These are phyloP conservation scores for Cataglyphis cursor DNA, from an alignment of 2,888 invertebrate species.

Conservation along the genomic window DNA sequence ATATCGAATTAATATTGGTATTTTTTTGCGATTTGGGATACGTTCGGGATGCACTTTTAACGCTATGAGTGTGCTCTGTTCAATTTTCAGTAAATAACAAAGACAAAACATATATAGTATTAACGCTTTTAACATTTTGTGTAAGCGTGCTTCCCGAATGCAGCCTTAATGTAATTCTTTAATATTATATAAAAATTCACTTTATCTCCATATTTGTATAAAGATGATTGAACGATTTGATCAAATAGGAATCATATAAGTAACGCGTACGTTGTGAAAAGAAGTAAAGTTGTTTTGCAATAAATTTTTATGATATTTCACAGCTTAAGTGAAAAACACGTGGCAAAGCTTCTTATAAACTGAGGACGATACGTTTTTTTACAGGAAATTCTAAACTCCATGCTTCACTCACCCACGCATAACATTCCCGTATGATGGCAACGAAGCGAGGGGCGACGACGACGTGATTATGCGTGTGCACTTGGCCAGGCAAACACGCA, in stretches of 20 bases:
- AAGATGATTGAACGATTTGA: neutral
- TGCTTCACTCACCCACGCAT: constrained; percentile 71
- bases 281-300: neutral
- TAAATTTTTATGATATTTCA: neutral
- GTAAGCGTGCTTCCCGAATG: too few relatives aligned
- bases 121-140: too few relatives aligned
- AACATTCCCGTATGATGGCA: constrained; percentile 61
- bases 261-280: neutral
- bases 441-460: constrained; percentile 51
- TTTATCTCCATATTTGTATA: neutral
- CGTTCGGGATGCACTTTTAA: too few relatives aligned
- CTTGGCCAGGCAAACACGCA: constrained; percentile 49
- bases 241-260: neutral
- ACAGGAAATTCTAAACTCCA: constrained; percentile 67
- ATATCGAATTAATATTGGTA: too few relatives aligned
- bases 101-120: too few relatives aligned
- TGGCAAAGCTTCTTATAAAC: constrained; percentile 42
- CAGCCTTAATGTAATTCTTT: neutral
- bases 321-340: neutral
- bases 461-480: constrained; percentile 66
- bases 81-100: too few relatives aligned
- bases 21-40: too few relatives aligned
- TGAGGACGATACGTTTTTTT: constrained; percentile 60
- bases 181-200: neutral
- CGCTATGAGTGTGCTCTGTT: too few relatives aligned